These are phyloP conservation scores for Leptocoma aspasia DNA, from an alignment of 2,113 vertebrate genomes.

Conservation along the genomic window DNA sequence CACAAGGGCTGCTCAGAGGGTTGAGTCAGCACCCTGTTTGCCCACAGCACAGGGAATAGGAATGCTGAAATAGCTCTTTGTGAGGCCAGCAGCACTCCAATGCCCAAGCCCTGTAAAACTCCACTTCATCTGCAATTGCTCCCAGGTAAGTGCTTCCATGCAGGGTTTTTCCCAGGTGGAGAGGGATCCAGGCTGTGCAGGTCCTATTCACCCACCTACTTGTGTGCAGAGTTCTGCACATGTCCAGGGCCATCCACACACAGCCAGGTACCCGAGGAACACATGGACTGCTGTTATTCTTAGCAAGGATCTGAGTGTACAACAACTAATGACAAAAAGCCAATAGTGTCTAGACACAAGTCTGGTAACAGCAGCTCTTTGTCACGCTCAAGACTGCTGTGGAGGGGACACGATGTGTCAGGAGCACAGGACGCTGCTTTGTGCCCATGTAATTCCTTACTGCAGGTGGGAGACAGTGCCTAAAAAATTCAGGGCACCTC, in stretches of 20 bases:
- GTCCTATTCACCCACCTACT: neutral
- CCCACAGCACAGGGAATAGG: fast-evolving
- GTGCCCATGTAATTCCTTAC: neutral
- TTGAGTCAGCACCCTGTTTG: neutral
- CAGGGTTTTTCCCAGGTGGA: neutral
- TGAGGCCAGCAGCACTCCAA: neutral
- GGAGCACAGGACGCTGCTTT: neutral
- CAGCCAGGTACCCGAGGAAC: neutral
- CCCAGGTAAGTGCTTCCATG: neutral
- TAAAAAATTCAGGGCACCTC: neutral
- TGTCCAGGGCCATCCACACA: neutral
- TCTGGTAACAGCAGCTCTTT: neutral
- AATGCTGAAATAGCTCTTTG: neutral
- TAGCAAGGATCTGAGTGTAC: neutral
- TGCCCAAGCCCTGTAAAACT: neutral
- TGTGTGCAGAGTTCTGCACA: neutral
- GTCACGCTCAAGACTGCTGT: neutral
- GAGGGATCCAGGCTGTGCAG: neutral
- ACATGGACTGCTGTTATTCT: neutral
- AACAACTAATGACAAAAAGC: neutral
- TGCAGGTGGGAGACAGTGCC: neutral
- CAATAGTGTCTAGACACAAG: neutral
- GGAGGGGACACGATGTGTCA: fast-evolving
- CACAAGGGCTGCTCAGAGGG: neutral
- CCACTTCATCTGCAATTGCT: neutral